Evolutionary conservation across 2,888 invertebrate genomes (phyloP), one percentile per base, ranked within the genome.

Genomic region (Podotricha telesiphe): DNA sequence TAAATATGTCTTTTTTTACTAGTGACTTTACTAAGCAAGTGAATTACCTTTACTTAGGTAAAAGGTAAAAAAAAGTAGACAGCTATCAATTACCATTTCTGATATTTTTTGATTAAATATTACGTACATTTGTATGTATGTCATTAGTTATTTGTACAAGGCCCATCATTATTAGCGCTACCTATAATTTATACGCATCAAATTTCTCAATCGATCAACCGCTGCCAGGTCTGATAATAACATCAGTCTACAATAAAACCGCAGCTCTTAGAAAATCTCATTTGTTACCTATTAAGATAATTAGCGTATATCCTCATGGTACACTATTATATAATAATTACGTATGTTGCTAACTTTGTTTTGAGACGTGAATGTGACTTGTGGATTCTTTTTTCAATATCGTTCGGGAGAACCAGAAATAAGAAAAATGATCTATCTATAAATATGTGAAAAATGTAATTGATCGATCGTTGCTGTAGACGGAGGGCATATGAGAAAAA

Each of bases 61-160:
- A n/a, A n/a, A n/a, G 28, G 28, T 6, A 4, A 28, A 4, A 28
- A 6, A 28, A 28, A 28, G 13, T 42, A 11, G 42, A 42, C 1
- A 1, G 7, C 1, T 13, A 42, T 42, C 42, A 13, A 42, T 42
- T 13, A 42, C 4, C 15, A 53, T 8, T 10, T 8, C 4, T 28
- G n/a, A 15, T 28, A 53, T n/a, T 4, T 10, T 28, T 28, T 8
- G 5, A 19, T n/a, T 17, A 20, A 55, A 55, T 55, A 37, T 17
- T 4, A 11, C 6, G n/a, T 37, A 17, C 17, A 34, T 55, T 28
- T 45, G 2, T 45, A 59, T 28, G 17, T 45, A n/a, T 10, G 59
- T 45, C 42, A 59, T 59, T 59, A 45, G 22, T 59, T 17, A 59
- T 59, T 59, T 59, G 45, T 59, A n/a, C 28, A 17, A 6, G 45